Evolutionary conservation across 2,797 vertebrate genomes (phyloP).

Genomic region (Phaenicophaeus curvirostris): DNA sequence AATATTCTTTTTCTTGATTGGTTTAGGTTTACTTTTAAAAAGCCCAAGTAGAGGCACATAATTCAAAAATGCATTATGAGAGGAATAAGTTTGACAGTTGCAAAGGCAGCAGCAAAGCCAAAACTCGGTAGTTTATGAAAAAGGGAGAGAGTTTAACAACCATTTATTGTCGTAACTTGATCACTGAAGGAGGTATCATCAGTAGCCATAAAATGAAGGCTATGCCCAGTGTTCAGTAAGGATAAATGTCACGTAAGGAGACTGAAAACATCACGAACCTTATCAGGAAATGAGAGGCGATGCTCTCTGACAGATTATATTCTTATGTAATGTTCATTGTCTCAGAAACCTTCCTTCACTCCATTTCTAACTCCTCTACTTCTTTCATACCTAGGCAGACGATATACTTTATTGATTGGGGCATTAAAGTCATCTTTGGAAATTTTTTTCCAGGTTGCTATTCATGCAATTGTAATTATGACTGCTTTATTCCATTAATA

Average conservation of each 20-base stretch:
- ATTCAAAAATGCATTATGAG: not conserved
- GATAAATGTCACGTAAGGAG: not conserved
- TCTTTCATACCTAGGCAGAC: not conserved
- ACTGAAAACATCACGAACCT: not conserved
- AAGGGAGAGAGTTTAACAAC: not conserved
- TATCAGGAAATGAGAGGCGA: not conserved
- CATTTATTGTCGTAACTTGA: not conserved
- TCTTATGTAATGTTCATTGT: not conserved
- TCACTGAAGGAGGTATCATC: not conserved
- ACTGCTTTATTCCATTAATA: slow-evolving; percentile 8
- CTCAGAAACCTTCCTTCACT: not conserved
- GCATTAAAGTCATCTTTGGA: not conserved
- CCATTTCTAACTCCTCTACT: not conserved
- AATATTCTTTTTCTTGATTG: not conserved
- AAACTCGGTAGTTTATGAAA: not conserved
- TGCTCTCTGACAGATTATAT: not conserved
- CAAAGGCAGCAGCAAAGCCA: not conserved
- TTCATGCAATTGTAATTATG: not conserved
- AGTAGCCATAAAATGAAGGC: not conserved
- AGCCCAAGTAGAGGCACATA: not conserved
- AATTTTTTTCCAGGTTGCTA: slow-evolving; percentile 30
- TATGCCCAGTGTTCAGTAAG: not conserved
- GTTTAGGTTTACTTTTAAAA: not conserved
- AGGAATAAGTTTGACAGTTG: not conserved
- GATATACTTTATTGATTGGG: not conserved